phyloP scores from a whole-genome alignment of 1,140 invertebrate genomes.

The Coptotermes formosanus region DNA sequence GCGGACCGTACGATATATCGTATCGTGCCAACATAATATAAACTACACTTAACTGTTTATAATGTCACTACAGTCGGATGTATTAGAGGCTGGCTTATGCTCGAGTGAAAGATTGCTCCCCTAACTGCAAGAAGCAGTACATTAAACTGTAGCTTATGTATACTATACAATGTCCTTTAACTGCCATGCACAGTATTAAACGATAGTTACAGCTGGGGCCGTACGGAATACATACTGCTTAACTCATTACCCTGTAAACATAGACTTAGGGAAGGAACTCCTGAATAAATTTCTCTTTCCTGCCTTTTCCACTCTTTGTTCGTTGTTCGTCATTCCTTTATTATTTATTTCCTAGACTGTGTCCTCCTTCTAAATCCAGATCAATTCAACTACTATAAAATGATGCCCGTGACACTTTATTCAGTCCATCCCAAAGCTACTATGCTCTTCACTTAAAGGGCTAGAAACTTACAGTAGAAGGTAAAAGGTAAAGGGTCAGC shows the following conservation, averaged over 20 bases:
- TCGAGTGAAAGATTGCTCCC: background rate
- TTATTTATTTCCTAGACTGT: too few species aligned
- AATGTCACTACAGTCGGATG: background rate
- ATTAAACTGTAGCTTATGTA: background rate
- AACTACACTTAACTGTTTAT: background rate
- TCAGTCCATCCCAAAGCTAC: too few species aligned
- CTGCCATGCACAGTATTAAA: background rate
- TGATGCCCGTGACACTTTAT: too few species aligned
- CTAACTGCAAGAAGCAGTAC: background rate
- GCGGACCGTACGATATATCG: too few species aligned
- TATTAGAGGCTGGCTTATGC: background rate
- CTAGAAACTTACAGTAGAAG: too few species aligned
- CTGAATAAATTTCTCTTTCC: background rate
- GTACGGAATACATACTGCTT: background rate
- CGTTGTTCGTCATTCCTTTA: too few species aligned
- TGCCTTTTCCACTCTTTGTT: too few species aligned
- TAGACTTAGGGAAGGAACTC: background rate
- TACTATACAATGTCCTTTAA: background rate
- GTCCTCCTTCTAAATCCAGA: too few species aligned
- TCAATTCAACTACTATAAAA: too few species aligned
- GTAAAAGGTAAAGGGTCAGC: too few species aligned
- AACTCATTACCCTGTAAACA: background rate
- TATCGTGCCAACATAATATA: too few species aligned
- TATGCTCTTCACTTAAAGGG: too few species aligned
- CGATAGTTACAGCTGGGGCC: background rate